phyloP scores from a whole-genome alignment of 2,113 vertebrate genomes.

The Natator depressus region DNA sequence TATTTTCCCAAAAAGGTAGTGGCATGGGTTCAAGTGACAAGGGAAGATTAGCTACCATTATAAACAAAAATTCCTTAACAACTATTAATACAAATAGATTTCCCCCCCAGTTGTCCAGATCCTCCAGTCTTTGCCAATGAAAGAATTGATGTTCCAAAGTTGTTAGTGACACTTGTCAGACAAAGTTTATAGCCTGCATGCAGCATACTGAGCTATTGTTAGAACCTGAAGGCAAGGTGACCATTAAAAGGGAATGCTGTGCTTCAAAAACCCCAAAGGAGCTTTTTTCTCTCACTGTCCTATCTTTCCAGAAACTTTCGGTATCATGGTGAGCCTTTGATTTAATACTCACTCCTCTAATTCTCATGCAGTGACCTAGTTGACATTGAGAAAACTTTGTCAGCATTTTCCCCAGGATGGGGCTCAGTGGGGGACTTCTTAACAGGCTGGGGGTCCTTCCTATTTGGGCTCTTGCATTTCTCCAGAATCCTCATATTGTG shows the following conservation, averaged over 20 bases:
- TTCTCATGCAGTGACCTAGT: conserved; percentile 37
- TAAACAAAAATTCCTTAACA: neutral
- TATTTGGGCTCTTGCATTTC: neutral
- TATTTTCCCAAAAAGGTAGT: neutral
- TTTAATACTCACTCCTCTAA: conserved; percentile 22
- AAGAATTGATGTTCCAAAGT: neutral
- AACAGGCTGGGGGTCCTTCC: neutral
- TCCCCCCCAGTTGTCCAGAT: neutral
- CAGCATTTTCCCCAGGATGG: neutral
- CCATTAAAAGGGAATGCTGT: conserved; percentile 19
- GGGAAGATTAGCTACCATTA: neutral
- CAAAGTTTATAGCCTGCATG: neutral
- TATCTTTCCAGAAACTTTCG: conserved; percentile 29
- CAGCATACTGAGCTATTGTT: conserved; percentile 19
- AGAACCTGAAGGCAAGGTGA: conserved; percentile 36
- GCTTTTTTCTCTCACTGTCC: conserved; percentile 9
- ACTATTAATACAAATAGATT: neutral
- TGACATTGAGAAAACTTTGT: conserved; percentile 26
- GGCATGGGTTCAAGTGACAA: neutral
- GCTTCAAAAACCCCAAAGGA: conserved; percentile 23
- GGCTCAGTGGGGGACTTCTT: neutral
- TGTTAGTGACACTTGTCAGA: neutral
- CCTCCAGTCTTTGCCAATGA: neutral
- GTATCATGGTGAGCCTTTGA: conserved; percentile 31
- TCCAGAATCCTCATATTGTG: neutral